Conservation (phyloP, 2,113 vertebrate species). For the Rhinopomastus cyanomelas region DNA sequence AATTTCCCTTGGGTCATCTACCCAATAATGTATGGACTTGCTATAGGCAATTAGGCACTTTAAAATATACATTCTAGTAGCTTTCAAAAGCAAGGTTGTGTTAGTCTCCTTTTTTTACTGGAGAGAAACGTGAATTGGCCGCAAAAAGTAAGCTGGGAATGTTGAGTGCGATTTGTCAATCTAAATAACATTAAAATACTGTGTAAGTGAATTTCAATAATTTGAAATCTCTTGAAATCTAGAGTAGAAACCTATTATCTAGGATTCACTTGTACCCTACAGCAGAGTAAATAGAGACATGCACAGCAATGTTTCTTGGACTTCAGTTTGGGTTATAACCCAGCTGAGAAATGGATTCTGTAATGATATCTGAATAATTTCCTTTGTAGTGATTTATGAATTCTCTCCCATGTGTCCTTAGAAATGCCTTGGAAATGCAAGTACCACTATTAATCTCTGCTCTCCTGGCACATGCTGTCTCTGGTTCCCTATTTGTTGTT, state of each 20-base stretch:
- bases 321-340: background rate
- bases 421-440: background rate
- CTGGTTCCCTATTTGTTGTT: background rate
- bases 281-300: background rate
- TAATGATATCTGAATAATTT: background rate
- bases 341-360: background rate
- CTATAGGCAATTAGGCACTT: background rate
- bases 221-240: background rate
- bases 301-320: background rate
- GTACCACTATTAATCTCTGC: background rate
- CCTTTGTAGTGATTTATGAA: background rate
- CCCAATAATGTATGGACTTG: background rate
- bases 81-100: background rate
- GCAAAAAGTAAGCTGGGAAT: background rate
- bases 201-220: background rate
- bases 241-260: background rate
- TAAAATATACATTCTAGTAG: background rate
- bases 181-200: background rate
- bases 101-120: background rate
- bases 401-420: background rate
- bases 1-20: background rate
- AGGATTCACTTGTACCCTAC: background rate
- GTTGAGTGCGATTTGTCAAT: background rate
- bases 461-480: background rate
- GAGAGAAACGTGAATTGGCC: background rate